Base-by-base conservation (phyloP, 2,888 invertebrate species). In the Hyalella azteca region DNA sequence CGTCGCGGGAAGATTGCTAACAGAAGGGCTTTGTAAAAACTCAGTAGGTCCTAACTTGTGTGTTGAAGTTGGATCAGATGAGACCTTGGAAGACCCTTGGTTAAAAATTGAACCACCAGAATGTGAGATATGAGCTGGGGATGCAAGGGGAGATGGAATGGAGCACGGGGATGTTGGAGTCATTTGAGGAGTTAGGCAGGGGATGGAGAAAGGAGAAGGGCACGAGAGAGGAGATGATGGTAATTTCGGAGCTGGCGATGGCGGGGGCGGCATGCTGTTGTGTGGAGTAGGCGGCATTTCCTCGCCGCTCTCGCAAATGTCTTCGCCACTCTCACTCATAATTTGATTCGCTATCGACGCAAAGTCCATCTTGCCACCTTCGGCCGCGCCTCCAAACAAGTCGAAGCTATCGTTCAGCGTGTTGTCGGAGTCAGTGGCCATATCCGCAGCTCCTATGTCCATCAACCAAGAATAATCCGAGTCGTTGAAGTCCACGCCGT, bases 161-260 rank as follows among this genome's bases (percentile, higher is more conserved):
- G 84, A 82, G 41, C 81, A 79, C 4, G 80, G 80, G 19, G 81
- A 81, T 40, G 75, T 77, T 29, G 81, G 79, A 26, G 80, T 82
- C 29, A 79, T 81, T 77, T 78, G 83, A 36, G 81, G 84, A 36
- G 78, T 83, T 26, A 75, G 81, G 60, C 78, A 81, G n/a, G 79
- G 59, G 13, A 78, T 78, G 40, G 84, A 81, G 26, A 80, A 75
- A 32, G 82, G 84, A 59, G 85, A 80, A 50, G 73, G 82, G 60
- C 81, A 77, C 29, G 80, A 80, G 29, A 84, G 84, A n/a, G 85
- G 84, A 40, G 86, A 86, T 40, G 77, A 54, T 0, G 83, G 81
- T 73, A 81, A 79, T 59, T 81, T 83, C 39, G 81, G 83, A 26
- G 81, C 81, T 22, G 83, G 83, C n/a, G 83, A 83, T 39, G 80